Percentiles rank a stretch among this genome's conserved stretches.
Conservation (phyloP, 2,888 invertebrate genomes). For the Syrista parreyssii region DNA sequence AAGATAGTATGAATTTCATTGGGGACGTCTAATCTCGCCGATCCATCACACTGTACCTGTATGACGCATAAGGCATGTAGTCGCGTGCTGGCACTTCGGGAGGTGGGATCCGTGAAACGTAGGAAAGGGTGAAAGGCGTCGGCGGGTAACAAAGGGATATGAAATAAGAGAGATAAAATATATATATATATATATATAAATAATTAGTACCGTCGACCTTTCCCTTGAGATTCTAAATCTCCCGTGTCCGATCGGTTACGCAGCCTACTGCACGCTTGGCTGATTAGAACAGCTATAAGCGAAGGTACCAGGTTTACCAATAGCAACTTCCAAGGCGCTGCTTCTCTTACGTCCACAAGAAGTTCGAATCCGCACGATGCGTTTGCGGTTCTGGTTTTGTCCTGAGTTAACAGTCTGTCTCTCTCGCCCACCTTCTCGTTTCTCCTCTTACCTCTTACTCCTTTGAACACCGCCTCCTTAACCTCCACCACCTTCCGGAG, state of each 20-base stretch:
- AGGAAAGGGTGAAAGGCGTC: not conserved
- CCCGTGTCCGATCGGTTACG: not conserved
- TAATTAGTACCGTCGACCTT: not conserved
- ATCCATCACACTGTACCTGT: not conserved
- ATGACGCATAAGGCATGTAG: not conserved
- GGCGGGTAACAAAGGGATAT: not conserved
- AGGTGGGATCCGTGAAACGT: not conserved
- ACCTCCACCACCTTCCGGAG: conserved; percentile 61
- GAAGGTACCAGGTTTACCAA: not conserved
- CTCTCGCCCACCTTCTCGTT: conserved; percentile 55
- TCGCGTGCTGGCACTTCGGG: not conserved
- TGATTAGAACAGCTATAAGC: not conserved
- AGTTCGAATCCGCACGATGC: conserved; percentile 19
- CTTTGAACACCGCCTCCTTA: conserved; percentile 56
- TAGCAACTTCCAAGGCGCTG: conserved; percentile 13
- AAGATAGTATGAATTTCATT: not conserved
- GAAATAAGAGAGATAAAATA: not conserved
- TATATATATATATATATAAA: not conserved
- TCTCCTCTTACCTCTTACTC: conserved; percentile 47
- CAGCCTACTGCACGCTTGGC: not conserved
- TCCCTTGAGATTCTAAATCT: not conserved
- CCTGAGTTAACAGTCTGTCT: conserved; percentile 43
- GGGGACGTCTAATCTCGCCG: not conserved
- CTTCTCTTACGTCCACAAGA: conserved; percentile 37
- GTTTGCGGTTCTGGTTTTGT: not conserved